Percentiles rank a stretch among this genome's conserved stretches.
These are phyloP conservation scores for Loxodonta africana DNA, from an alignment of 2,113 vertebrate genomes.

Conservation along the genomic window DNA sequence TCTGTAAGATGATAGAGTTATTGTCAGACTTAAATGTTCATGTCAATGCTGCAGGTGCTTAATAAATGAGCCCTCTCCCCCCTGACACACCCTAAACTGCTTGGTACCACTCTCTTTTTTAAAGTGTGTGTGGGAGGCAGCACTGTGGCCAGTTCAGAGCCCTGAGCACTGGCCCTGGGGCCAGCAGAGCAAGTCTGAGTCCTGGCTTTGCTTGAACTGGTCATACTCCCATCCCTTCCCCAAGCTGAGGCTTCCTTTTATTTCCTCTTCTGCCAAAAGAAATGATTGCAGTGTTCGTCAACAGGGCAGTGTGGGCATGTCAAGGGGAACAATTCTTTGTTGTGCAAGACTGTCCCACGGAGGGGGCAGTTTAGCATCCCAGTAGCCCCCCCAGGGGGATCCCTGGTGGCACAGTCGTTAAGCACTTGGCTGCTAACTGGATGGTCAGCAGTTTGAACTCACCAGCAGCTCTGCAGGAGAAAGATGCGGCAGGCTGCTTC, in stretches of 20 bases:
- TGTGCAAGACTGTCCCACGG: neutral
- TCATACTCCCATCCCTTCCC: neutral
- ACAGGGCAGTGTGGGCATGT: neutral
- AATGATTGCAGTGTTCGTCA: neutral
- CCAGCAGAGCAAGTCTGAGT: neutral
- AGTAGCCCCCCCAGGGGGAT: neutral
- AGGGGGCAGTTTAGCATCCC: neutral
- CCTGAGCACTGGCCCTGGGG: neutral
- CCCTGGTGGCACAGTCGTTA: neutral
- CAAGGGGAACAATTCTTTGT: neutral
- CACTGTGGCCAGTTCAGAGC: fast-evolving
- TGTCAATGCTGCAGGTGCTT: neutral
- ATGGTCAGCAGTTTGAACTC: neutral
- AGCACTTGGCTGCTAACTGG: no score
- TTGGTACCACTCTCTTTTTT: neutral
- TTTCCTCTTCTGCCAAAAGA: neutral
- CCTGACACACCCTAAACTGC: neutral
- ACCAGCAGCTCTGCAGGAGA: neutral
- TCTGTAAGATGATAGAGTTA: neutral
- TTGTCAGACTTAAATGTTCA: neutral
- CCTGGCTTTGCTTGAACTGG: neutral
- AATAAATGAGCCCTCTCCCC: neutral
- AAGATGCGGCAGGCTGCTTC: neutral
- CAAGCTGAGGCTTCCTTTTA: no score
- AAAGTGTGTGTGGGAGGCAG: neutral